phyloP scores from a whole-genome alignment of 2,113 vertebrate genomes.

The Neolamprologus falcicula region DNA sequence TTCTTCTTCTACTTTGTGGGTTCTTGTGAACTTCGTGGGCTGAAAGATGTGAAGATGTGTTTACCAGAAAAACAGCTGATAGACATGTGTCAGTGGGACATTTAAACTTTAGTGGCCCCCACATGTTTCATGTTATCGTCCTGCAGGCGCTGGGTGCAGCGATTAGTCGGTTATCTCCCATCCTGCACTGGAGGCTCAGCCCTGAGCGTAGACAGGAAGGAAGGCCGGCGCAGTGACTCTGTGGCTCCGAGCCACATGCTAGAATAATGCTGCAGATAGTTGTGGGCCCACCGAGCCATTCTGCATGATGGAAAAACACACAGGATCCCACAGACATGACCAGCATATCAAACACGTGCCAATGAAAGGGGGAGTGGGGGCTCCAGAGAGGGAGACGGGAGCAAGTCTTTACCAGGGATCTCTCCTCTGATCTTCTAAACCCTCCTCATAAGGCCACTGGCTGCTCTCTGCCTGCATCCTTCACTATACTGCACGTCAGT shows the following conservation, averaged over 20 bases:
- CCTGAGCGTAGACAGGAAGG: conserved; percentile 65
- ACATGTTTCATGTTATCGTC: conserved; percentile 48
- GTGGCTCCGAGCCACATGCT: conserved; percentile 33
- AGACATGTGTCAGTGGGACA: conserved; percentile 38
- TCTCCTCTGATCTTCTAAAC: conserved; percentile 12
- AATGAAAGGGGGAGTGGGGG: conserved; percentile 35
- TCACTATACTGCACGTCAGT: neutral
- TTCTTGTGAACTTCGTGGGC: neutral
- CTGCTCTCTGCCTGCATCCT: conserved; percentile 4
- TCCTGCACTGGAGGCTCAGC: conserved; percentile 59
- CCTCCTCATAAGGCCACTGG: neutral
- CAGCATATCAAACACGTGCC: conserved; percentile 60
- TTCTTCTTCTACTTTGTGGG: neutral
- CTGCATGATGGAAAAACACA: conserved; percentile 43
- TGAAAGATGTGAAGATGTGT: neutral
- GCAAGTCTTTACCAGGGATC: conserved; percentile 9
- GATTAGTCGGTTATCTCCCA: conserved; percentile 71
- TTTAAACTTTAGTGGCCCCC: conserved; percentile 51
- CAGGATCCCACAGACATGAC: conserved; percentile 54
- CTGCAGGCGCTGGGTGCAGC: conserved; percentile 6
- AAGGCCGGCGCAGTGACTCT: conserved; percentile 46
- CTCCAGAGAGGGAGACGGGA: conserved; percentile 16
- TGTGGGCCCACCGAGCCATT: neutral
- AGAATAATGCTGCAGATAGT: conserved; percentile 31
- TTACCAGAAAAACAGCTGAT: conserved; percentile 28